These are phyloP conservation scores for Teleogryllus oceanicus DNA, from an alignment of 2,888 invertebrate genomes.

Conservation along the genomic window DNA sequence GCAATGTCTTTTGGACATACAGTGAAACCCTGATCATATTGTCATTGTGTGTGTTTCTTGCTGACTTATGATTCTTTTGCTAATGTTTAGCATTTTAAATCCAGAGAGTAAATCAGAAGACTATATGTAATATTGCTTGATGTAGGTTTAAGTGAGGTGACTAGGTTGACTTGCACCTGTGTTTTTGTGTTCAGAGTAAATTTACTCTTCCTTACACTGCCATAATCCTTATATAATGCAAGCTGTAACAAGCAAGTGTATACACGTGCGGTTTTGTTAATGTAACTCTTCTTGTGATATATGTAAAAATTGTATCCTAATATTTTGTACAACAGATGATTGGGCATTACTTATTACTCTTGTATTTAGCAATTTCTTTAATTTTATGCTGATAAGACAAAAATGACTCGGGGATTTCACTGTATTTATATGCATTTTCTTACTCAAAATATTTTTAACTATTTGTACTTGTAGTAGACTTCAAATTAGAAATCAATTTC, in stretches of 20 bases:
- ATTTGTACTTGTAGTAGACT: not conserved
- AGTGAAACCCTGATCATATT: not conserved
- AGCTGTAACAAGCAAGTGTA: not conserved
- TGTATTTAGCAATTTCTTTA: too few species aligned
- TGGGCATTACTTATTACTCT: not conserved
- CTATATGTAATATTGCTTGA: not conserved
- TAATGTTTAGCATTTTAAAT: too few species aligned
- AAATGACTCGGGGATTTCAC: slow-evolving; percentile 7
- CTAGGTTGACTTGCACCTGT: slow-evolving; percentile 1
- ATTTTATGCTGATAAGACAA: not conserved
- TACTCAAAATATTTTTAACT: not conserved
- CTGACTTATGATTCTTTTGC: too few species aligned
- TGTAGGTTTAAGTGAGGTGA: not conserved
- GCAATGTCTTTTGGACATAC: not conserved
- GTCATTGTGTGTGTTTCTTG: not conserved
- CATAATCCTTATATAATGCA: not conserved
- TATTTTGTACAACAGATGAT: not conserved
- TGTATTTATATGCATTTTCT: slow-evolving; percentile 18
- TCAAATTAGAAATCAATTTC: not conserved
- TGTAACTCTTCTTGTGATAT: not conserved
- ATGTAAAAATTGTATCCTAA: not conserved
- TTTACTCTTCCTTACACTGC: slow-evolving; percentile 1
- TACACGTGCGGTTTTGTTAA: not conserved
- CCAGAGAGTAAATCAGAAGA: too few species aligned
- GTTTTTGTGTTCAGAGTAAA: not conserved